Conservation (phyloP, 2,113 vertebrate species). For the Eulemur rufifrons region DNA sequence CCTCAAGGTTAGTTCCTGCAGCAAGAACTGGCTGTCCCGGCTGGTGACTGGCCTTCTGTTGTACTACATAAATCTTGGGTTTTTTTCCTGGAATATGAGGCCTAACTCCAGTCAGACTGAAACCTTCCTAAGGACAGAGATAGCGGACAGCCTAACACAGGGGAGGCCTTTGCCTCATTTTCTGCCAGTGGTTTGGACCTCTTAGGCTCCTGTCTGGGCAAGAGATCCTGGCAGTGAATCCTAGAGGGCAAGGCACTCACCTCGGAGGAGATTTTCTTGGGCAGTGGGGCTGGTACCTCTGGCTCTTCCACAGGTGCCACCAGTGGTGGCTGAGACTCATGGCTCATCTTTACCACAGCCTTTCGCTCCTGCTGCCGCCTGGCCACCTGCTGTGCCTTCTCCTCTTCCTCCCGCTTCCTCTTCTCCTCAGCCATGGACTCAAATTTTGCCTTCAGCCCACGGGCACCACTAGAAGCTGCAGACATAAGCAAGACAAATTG, state of each 20-base stretch:
- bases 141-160: background rate
- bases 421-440: conserved; percentile 92
- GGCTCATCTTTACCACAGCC: conserved; percentile 63
- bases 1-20: background rate
- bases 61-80: background rate
- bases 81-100: background rate
- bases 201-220: background rate
- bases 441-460: conserved; percentile 91
- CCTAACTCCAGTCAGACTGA: background rate
- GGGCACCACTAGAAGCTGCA: conserved; percentile 84
- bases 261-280: conserved; percentile 66
- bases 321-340: conserved; percentile 52
- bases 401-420: conserved; percentile 86
- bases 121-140: background rate
- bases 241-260: background rate
- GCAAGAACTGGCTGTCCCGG: background rate
- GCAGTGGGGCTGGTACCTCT: background rate
- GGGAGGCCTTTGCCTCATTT: background rate
- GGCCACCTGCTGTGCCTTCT: conserved; percentile 83
- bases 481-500: conserved; percentile 56
- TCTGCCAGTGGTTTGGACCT: background rate
- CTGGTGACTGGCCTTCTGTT: background rate
- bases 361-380: conserved; percentile 85
- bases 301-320: conserved; percentile 74
- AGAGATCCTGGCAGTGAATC: background rate